Base-by-base conservation (phyloP, 2,888 invertebrate genomes). In the Hydropsyche betteni region DNA sequence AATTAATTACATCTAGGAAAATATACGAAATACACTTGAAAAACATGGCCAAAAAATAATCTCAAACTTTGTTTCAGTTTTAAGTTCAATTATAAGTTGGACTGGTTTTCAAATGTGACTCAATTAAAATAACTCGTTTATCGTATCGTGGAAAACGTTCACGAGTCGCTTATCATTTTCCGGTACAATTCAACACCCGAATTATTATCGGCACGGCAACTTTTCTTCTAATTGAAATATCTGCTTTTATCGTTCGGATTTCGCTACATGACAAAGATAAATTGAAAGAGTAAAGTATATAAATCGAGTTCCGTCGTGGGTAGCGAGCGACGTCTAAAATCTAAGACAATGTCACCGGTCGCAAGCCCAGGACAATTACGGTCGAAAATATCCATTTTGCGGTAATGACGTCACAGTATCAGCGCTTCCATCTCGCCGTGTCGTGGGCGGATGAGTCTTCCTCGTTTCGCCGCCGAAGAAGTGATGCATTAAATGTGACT, bases 401-500 rank as follows among this genome's bases (percentile, higher is more conserved):
- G 69, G 44, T 44, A 44, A 64, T 76, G 76, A 74, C 76, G 76
- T 74, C 58, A 76, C 61, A 51, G 50, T 68, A 55, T 68, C 52
- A 51, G n/a, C 16, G 68, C 34, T 68, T 12, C 64, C 0, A 64
- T 64, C 44, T 44, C 44, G 44, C 44, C 44, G 44, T 12, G 64
- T 64, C 64, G 74, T 74, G 74, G 74, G 74, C 76, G 74, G 70
- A 64, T 64, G 64, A 64, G 64, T 64, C 64, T 64, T 70, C 73
- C 53, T 73, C 50, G 52, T 53, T 70, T 14, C 51, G 61, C 72
- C 74, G 24, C 8, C 69, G 68, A 74, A 74, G 68, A 68, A 55
- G 69, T 55, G 71, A 74, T 76, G 76, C 76, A 76, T 76, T 76
- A 76, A 76, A 74, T 74, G 74, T 76, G 76, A 76, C 68, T 74